These are phyloP conservation scores for Perizoma affinitatum DNA, from an alignment of 2,888 invertebrate genomes.

Conservation along the genomic window DNA sequence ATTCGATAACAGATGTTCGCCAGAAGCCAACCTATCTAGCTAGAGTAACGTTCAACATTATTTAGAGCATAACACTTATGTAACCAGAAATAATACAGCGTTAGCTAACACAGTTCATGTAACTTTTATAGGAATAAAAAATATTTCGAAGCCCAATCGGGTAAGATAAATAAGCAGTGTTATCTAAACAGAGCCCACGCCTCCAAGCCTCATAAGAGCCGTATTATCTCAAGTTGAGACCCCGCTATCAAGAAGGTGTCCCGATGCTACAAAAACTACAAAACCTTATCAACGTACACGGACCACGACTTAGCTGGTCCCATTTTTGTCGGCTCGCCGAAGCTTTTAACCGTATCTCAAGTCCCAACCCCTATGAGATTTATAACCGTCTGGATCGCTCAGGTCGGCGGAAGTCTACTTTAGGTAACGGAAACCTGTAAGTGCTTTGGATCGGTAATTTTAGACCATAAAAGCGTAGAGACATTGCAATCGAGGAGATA, in stretches of 20 bases:
- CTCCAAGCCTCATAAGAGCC: slow-evolving; percentile 66
- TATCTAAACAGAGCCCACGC: slow-evolving; percentile 71
- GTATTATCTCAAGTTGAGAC: slow-evolving; percentile 68
- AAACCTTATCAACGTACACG: slow-evolving; percentile 79
- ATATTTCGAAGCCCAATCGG: slow-evolving; percentile 52
- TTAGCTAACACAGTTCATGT: slow-evolving; percentile 45
- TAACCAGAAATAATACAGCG: slow-evolving; percentile 62
- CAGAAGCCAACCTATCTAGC: slow-evolving; percentile 67
- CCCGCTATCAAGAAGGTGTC: slow-evolving; percentile 72
- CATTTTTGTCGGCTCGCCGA: slow-evolving; percentile 72
- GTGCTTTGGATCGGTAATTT: slow-evolving; percentile 64
- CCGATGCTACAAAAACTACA: slow-evolving; percentile 76
- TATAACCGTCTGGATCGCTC: slow-evolving; percentile 74
- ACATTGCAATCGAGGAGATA: slow-evolving; percentile 58
- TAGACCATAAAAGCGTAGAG: slow-evolving; percentile 61
- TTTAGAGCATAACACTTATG: slow-evolving; percentile 65
- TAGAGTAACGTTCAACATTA: slow-evolving; percentile 63
- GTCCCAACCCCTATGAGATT: slow-evolving; percentile 65
- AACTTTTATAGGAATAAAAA: slow-evolving; percentile 49
- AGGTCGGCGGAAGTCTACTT: slow-evolving; percentile 74
- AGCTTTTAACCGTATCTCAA: slow-evolving; percentile 77
- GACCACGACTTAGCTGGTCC: slow-evolving; percentile 77
- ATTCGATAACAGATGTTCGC: slow-evolving; percentile 79
- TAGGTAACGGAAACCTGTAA: slow-evolving; percentile 72
- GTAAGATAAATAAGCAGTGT: slow-evolving; percentile 69